Evolutionary conservation across 1,140 invertebrate genomes (phyloP).

Genomic region (Drosophila micromelanica): DNA sequence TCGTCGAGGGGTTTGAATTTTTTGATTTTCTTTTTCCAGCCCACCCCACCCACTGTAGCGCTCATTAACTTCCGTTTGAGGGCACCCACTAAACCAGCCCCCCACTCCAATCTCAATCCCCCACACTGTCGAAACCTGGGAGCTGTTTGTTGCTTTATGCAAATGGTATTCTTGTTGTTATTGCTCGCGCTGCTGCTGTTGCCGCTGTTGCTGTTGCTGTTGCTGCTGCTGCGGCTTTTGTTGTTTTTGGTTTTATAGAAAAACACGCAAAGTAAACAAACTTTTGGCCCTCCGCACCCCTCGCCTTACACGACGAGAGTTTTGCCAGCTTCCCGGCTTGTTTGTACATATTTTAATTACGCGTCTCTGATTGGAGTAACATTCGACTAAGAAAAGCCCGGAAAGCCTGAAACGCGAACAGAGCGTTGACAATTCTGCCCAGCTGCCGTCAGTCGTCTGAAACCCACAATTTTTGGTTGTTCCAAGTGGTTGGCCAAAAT

Average conservation of each 20-base stretch:
- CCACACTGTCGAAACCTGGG: constrained; percentile 13
- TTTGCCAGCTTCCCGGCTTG: constrained; percentile 56
- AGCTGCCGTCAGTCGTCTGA: constrained; percentile 53
- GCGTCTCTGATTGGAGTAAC: constrained; percentile 73
- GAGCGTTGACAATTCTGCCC: constrained; percentile 62
- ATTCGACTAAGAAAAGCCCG: constrained; percentile 30
- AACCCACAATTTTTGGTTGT: constrained; percentile 50
- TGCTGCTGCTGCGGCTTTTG: constrained; percentile 44
- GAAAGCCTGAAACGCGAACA: constrained; percentile 11
- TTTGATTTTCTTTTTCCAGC: constrained; percentile 46
- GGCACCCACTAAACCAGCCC: constrained; percentile 23
- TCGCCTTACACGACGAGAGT: constrained; percentile 28
- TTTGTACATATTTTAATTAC: constrained; percentile 82
- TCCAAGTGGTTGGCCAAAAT: constrained; percentile 47
- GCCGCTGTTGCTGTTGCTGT: constrained; percentile 43
- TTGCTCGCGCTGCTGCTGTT: constrained; percentile 59
- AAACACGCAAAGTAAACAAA: constrained; percentile 81
- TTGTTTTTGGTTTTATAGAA: constrained; percentile 75
- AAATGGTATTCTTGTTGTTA: constrained; percentile 82
- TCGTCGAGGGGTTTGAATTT: constrained; percentile 51
- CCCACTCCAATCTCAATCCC: not conserved
- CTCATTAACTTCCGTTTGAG: constrained; percentile 78
- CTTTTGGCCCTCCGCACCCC: constrained; percentile 38
- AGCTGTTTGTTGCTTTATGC: constrained; percentile 79
- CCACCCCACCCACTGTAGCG: constrained; percentile 22